Evolutionary conservation across 2,888 invertebrate species (phyloP), one percentile per base, ranked within the genome.

Genomic region (Dasysyrphus tricinctus): DNA sequence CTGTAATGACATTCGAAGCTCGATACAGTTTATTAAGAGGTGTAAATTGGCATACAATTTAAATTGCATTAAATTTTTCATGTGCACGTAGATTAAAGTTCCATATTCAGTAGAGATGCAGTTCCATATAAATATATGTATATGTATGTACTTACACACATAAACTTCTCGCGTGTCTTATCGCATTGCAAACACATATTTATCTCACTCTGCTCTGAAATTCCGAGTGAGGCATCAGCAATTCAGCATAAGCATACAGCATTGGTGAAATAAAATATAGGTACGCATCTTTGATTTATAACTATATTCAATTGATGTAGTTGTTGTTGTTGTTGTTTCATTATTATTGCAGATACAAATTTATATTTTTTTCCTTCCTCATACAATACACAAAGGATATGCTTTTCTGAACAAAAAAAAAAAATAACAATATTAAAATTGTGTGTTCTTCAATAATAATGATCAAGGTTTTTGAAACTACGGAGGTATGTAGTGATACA

Each of bases 331-430:
- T 73, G 39, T 65, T 67, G 34, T 65, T 67, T 19, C 9, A 67
- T 74, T 44, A 78, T 73, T 59, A 65, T 69, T 70, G 63, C 49
- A 57, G 79, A 65, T 83, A 69, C 44, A 61, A 24, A 34, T 34
- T 19, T 79, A 63, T n/a, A n/a, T n/a, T 32, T 56, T 74, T 73
- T 42, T 34, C 37, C 16, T 44, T 42, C 56, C 34, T 65, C 12
- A 2, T 32, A n/a, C 39, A 19, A 3, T 5, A 11, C 12, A 14
- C 59, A 24, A 24, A 8, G 16, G 24, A 24, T 24, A 14, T 49
- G 16, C 49, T 14, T 19, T 51, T 51, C 9, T 51, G 12, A 7
- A 14, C 19, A 19, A 47, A 34, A 61, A 24, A 19, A 12, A n/a
- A 39, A 0, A 39, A 19, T 14, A 32, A 63, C 29, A 7, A 69